These are phyloP conservation scores for Cepphus grylle DNA, from an alignment of 2,113 vertebrate species.

Conservation along the genomic window DNA sequence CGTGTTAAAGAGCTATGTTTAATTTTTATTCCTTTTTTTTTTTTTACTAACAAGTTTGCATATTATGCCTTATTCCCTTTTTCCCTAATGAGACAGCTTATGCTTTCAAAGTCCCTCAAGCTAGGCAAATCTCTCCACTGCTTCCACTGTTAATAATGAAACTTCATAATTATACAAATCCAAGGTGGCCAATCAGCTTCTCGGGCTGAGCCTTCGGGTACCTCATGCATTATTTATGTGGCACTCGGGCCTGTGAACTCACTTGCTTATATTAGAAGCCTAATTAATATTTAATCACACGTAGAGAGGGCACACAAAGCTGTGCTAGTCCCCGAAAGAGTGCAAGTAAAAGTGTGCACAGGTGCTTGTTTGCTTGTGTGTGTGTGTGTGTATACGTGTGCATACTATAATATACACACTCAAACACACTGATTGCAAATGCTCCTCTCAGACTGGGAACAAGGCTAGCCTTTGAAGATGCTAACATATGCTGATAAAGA, in stretches of 20 bases:
- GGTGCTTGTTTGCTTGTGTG: background rate
- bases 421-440: background rate
- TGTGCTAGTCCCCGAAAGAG: slow-evolving; percentile 54
- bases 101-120: slow-evolving; percentile 85
- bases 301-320: slow-evolving; percentile 70
- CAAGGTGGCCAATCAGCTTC: slow-evolving; percentile 85
- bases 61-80: slow-evolving; percentile 80
- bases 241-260: slow-evolving; percentile 78
- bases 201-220: slow-evolving; percentile 80
- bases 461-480: background rate
- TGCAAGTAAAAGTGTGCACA: slow-evolving; percentile 49
- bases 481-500: background rate
- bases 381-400: background rate
- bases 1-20: slow-evolving; percentile 58
- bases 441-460: background rate
- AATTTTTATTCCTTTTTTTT: slow-evolving; percentile 57
- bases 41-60: slow-evolving; percentile 80
- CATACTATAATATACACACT: background rate
- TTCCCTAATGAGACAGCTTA: slow-evolving; percentile 85
- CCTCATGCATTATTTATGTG: slow-evolving; percentile 80
- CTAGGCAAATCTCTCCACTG: slow-evolving; percentile 80
- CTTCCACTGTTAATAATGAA: slow-evolving; percentile 86
- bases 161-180: slow-evolving; percentile 87
- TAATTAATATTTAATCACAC: slow-evolving; percentile 87
- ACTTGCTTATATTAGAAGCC: slow-evolving; percentile 82